Evolutionary conservation across 1,140 invertebrate species (phyloP).

Genomic region (Philaenus spumarius): DNA sequence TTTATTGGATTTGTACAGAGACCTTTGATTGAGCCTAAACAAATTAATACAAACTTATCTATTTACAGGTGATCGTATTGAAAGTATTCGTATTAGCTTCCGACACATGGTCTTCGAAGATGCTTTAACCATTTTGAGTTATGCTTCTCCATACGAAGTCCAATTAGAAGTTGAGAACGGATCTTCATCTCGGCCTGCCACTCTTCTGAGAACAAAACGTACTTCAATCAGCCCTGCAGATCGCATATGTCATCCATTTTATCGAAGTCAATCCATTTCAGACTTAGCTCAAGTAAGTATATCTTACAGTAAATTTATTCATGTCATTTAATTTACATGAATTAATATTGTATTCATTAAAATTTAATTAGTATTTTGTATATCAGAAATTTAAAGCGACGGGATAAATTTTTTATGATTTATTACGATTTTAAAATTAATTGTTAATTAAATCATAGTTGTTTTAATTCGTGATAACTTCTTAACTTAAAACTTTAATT

Average conservation of each 20-base stretch:
- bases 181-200: constrained; percentile 46
- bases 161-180: constrained; percentile 57
- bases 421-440: no score
- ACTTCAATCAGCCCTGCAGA: constrained; percentile 41
- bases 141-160: constrained; percentile 87
- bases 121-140: constrained; percentile 79
- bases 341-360: no score
- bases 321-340: no score
- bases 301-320: neutral
- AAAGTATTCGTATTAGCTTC: constrained; percentile 77
- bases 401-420: no score
- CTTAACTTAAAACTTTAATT: no score
- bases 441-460: no score
- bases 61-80: constrained; percentile 75
- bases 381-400: no score
- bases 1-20: no score
- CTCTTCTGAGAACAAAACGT: constrained; percentile 41
- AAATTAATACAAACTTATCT: no score
- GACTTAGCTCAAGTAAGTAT: constrained; percentile 45
- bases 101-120: constrained; percentile 86
- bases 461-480: no score
- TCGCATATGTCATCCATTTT: constrained; percentile 57
- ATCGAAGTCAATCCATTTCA: constrained; percentile 59
- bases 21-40: no score
- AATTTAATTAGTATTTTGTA: no score